Evolutionary conservation across 2,113 vertebrate species (phyloP), one percentile per base, ranked within the genome.

Genomic region (Cricetomys ansorgei): DNA sequence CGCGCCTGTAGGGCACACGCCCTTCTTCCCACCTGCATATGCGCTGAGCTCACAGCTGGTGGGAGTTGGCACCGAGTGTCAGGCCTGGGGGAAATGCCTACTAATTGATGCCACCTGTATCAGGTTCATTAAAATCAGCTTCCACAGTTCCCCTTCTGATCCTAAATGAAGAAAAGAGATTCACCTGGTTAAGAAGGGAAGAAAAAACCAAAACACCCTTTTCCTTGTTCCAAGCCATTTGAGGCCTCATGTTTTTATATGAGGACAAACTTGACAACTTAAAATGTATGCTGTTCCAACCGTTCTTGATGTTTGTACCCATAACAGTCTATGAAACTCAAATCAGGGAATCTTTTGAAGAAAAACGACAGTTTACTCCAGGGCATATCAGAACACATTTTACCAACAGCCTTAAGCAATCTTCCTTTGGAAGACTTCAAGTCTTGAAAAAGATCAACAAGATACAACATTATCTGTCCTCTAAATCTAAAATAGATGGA

Each of bases 171-270:
- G 76, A 97, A 96, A 94, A 94, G 96, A 97, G 96, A 40, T 98
- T 85, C 95, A 73, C 72, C 95, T 97, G 95, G 67, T 98, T 72
- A 97, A 97, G 73, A 97, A 98, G 95, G 40, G 97, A 97, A 87
- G 98, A 97, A 92, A 96, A 97, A 93, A 97, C 97, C n/a, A 83
- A 29, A 97, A 55, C 91, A 97, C 45, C 97, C 67, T 88, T 98
- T 98, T 97, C 94, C 98, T 90, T 97, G 85, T 83, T 98, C 94
- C 85, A 97, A 97, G 62, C 92, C 98, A 80, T 98, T 98, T 97
- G 95, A 96, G 89, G 94, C 64, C 2, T 97, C 94, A 37, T 98
- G 91, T 96, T 98, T 98, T 98, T 91, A 97, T 72, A 67, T 95
- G 96, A 98, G 95, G 91, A 95, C 96, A 98, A 97, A 97, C 95